Evolutionary conservation across 1,140 invertebrate genomes (phyloP).

Genomic region (Drosophila sulfurigaster): DNA sequence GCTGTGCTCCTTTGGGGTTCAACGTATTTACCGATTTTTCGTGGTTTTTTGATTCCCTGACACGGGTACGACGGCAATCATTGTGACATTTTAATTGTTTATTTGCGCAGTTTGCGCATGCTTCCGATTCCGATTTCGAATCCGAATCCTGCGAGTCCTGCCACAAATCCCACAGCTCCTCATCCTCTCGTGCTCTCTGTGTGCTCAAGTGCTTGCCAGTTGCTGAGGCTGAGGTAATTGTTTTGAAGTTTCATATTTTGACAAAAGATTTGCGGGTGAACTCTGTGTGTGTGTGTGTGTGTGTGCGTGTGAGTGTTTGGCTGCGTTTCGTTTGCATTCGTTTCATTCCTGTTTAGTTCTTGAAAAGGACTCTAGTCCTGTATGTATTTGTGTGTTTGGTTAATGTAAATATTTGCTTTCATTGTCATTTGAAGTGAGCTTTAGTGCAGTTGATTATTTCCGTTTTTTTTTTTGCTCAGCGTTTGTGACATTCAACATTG

Average conservation of each 20-base stretch:
- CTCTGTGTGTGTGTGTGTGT: conserved; percentile 11
- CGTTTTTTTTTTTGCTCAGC: conserved; percentile 12
- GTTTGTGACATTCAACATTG: conserved; percentile 22
- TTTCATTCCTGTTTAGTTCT: conserved; percentile 8
- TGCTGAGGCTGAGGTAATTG: conserved; percentile 50
- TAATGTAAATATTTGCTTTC: conserved; percentile 79
- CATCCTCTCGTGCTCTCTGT: conserved; percentile 21
- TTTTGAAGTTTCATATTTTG: conserved; percentile 64
- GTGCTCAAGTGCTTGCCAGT: conserved; percentile 56
- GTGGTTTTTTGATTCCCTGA: conserved; percentile 80
- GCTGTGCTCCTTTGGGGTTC: conserved; percentile 59
- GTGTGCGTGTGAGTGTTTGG: not conserved
- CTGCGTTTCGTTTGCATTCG: conserved; percentile 14
- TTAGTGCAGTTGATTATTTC: conserved; percentile 65
- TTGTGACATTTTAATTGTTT: conserved; percentile 85
- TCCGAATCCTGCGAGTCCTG: conserved; percentile 21
- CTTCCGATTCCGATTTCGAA: conserved; percentile 14
- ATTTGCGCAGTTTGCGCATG: conserved; percentile 73
- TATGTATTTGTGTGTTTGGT: conserved; percentile 47
- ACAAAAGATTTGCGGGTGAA: conserved; percentile 73
- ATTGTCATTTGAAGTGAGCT: conserved; percentile 77
- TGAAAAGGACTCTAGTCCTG: conserved; percentile 40
- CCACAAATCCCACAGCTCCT: conserved; percentile 29
- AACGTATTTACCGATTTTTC: conserved; percentile 73
- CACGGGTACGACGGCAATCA: conserved; percentile 78